phyloP scores from a whole-genome alignment of 2,888 invertebrate genomes.

The Agonopterix arenella region DNA sequence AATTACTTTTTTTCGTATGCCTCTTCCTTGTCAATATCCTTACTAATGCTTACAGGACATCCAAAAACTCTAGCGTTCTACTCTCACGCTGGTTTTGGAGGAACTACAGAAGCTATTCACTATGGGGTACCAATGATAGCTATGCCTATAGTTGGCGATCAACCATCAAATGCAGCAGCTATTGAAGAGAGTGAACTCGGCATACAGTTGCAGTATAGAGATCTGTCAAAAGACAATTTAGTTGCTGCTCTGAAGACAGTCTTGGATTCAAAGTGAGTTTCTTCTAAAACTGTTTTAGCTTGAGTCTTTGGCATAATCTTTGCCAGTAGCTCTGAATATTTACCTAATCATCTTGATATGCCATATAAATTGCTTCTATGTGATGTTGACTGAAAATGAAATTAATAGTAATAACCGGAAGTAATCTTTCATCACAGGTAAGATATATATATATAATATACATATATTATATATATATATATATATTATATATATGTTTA shows the following conservation, averaged over 20 bases:
- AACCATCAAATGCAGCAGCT: constrained; percentile 75
- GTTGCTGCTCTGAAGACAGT: constrained; percentile 68
- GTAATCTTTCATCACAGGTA: no score
- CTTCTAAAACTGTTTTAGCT: neutral
- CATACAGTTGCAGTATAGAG: constrained; percentile 54
- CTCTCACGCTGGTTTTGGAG: constrained; percentile 77
- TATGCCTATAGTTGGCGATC: constrained; percentile 78
- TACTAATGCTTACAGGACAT: constrained; percentile 59
- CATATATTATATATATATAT: no score
- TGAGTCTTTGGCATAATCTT: neutral
- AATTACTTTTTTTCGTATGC: no score
- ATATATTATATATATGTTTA: no score
- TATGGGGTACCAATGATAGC: constrained; percentile 77
- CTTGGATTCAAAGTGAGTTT: constrained; percentile 71
- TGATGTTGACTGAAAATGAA: no score
- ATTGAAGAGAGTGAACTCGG: constrained; percentile 75
- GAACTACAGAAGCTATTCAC: constrained; percentile 77
- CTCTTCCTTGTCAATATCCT: no score
- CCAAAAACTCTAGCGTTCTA: constrained; percentile 77
- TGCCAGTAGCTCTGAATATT: neutral
- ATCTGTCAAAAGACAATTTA: constrained; percentile 67
- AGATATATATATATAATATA: no score
- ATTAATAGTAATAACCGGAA: no score
- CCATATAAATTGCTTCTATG: no score
- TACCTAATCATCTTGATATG: no score